phyloP scores from a whole-genome alignment of 2,797 vertebrate genomes.

The Glossophaga mutica region DNA sequence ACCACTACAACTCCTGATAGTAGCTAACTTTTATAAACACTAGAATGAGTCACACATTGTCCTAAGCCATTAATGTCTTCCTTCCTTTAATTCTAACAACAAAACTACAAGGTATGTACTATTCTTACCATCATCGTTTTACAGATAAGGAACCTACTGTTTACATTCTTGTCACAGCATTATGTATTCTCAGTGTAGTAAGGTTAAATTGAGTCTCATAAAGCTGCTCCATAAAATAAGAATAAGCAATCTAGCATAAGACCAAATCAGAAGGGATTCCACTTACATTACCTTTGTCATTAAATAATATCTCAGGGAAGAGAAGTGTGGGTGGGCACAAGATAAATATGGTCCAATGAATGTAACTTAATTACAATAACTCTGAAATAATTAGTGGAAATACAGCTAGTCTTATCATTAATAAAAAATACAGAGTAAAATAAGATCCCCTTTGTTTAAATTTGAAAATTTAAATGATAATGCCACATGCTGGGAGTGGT shows the following conservation, averaged over 20 bases:
- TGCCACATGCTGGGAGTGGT: background rate
- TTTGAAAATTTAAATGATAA: background rate
- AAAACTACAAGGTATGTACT: background rate
- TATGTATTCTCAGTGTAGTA: background rate
- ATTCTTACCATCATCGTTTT: background rate
- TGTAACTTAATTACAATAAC: background rate
- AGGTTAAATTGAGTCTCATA: background rate
- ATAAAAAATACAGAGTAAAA: background rate
- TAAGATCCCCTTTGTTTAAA: background rate
- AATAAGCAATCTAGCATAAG: background rate
- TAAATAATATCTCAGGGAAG: background rate
- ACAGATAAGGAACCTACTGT: background rate
- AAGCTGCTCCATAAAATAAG: background rate
- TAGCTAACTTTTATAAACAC: background rate
- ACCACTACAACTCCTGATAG: background rate
- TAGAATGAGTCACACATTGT: background rate
- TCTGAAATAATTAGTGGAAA: background rate
- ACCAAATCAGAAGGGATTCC: background rate
- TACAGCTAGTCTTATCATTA: background rate
- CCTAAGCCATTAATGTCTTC: background rate
- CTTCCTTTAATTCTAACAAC: background rate
- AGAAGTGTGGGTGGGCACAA: background rate
- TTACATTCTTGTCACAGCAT: background rate
- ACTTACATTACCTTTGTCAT: background rate
- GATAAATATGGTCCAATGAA: background rate